Evolutionary conservation across 1,140 invertebrate genomes (phyloP).

Genomic region (Hesperophylax magnus): DNA sequence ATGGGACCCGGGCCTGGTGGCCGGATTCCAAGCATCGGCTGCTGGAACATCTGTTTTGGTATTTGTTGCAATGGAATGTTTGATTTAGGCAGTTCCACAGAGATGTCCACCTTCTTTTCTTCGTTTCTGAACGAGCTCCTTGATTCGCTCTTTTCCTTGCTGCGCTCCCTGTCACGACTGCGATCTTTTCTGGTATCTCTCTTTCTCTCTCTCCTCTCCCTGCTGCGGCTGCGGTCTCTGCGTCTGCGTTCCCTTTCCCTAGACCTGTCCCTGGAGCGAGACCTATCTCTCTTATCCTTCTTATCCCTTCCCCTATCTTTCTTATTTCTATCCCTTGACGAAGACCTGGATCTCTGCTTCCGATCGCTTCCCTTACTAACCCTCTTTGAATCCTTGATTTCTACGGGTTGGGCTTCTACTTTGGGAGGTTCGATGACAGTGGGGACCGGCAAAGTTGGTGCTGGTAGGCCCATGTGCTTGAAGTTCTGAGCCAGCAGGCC

Average conservation of each 20-base stretch:
- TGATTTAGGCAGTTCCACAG: background rate
- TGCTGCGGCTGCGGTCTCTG: conserved; percentile 71
- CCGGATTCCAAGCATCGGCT: conserved; percentile 52
- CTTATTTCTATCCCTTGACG: conserved; percentile 66
- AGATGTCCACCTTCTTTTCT: conserved; percentile 40
- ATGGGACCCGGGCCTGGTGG: conserved; percentile 25
- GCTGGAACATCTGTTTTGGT: conserved; percentile 26
- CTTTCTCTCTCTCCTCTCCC: conserved; percentile 72
- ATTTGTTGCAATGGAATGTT: conserved; percentile 1
- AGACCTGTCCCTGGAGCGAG: conserved; percentile 68
- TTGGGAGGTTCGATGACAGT: background rate
- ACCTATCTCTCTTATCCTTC: conserved; percentile 68
- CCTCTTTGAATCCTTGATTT: conserved; percentile 64
- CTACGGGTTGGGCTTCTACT: conserved; percentile 1
- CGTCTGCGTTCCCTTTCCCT: conserved; percentile 68
- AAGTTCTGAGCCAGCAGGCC: conserved; percentile 41
- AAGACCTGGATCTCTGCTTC: conserved; percentile 63
- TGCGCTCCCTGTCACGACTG: conserved; percentile 68
- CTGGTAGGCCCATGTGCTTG: conserved; percentile 49
- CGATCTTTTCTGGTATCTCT: conserved; percentile 69
- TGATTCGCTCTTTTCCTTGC: conserved; percentile 59
- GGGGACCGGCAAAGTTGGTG: conserved; percentile 9
- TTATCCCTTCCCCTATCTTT: conserved; percentile 70
- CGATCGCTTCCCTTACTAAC: conserved; percentile 62
- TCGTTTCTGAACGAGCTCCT: conserved; percentile 47